Conservation (phyloP, 2,113 vertebrate genomes). For the Lontra canadensis region DNA sequence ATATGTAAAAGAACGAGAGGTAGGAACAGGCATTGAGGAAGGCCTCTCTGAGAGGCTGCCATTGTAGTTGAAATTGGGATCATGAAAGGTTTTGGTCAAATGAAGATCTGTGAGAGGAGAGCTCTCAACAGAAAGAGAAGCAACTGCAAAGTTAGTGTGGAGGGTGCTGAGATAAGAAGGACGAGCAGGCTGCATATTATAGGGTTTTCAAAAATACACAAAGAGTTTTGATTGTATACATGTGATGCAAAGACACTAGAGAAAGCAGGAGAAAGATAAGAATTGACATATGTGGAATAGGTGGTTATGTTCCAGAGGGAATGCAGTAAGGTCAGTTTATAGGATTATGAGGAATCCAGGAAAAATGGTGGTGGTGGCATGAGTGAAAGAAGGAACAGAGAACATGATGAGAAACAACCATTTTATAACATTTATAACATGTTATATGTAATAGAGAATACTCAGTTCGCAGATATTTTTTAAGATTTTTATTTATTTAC, state of each 20-base stretch:
- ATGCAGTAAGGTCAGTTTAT: neutral
- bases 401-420: neutral
- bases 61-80: neutral
- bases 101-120: neutral
- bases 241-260: neutral
- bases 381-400: neutral
- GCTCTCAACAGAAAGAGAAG: neutral
- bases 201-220: neutral
- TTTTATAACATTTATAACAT: neutral
- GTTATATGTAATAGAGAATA: neutral
- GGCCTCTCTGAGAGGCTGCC: neutral
- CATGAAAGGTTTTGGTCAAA: neutral
- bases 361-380: neutral
- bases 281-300: neutral
- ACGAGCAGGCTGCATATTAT: neutral
- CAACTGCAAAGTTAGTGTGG: neutral
- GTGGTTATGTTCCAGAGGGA: neutral
- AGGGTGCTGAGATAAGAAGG: too few relatives aligned
- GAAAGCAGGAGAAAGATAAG: neutral
- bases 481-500: neutral
- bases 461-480: neutral
- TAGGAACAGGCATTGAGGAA: neutral
- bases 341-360: neutral
- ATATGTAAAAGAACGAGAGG: neutral
- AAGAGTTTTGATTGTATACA: neutral